Evolutionary conservation across 2,888 invertebrate genomes (phyloP), one percentile per base, ranked within the genome.

Genomic region (Oscheius sp.): DNA sequence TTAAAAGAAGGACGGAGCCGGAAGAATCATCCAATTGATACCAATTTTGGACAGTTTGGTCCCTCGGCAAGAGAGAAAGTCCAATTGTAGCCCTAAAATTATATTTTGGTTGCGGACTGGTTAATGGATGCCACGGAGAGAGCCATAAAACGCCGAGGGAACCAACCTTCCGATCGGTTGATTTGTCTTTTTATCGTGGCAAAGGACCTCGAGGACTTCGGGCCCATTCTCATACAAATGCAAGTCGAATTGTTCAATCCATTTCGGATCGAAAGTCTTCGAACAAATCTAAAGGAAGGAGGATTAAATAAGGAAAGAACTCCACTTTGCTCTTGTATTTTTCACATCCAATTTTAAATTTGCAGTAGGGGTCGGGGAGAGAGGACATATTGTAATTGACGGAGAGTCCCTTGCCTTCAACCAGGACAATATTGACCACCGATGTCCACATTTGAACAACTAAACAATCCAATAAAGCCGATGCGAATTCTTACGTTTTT

Each of bases 231-330:
- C 95, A 88, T 93, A 97, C 6, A 97, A 90, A 88, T 97, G 95
- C 31, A 98, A 90, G 87, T 98, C 96, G 87, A 97, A 96, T 88
- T 96, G 96, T 87, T 98, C 97, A 86, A 95, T 87, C 97, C 97
- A 98, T 68, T 92, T 91, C 0, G 95, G 95, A 87, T 92, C 92
- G 65, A 93, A 88, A 0, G 93, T 92, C 87, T 94, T 92, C 91
- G 92, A 92, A 72, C 87, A 87, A 57, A 85, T 82, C 88, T 89
- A 6, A 29, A 45, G 42, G n/a, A n/a, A n/a, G n/a, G n/a, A n/a
- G n/a, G n/a, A n/a, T n/a, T n/a, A n/a, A n/a, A n/a, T 10, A n/a
- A 8, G 20, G 45, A 29, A 17, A n/a, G 23, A 12, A 33, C 6
- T 50, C 39, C 31, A 89, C 90, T 87, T 96, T 94, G 87, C 94